phyloP scores from a whole-genome alignment of 2,113 vertebrate genomes.

The Gopherus flavomarginatus region DNA sequence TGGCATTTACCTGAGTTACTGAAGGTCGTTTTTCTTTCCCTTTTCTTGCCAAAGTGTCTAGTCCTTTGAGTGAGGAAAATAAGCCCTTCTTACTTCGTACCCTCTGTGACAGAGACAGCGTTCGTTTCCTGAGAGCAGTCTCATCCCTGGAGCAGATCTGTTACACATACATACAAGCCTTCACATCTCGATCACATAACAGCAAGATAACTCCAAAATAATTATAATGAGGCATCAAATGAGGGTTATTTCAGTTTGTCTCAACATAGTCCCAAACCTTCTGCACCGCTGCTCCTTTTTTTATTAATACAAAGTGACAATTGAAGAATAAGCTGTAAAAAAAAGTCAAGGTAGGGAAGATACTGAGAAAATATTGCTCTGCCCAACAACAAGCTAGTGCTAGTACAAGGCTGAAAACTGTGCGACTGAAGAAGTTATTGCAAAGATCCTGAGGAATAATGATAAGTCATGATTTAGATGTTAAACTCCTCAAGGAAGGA shows the following conservation, averaged over 20 bases:
- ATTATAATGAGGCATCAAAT: neutral
- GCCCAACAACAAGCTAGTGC: neutral
- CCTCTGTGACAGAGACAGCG: constrained; percentile 86
- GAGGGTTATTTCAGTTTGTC: neutral
- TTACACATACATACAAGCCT: constrained; percentile 36
- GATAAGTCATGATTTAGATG: neutral
- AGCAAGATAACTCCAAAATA: constrained; percentile 3
- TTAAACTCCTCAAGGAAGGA: neutral
- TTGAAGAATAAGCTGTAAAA: neutral
- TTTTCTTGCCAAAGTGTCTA: constrained; percentile 92
- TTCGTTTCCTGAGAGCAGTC: constrained; percentile 89
- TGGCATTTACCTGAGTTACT: constrained; percentile 85
- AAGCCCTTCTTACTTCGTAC: constrained; percentile 86
- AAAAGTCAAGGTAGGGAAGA: neutral
- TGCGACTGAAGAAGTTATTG: neutral
- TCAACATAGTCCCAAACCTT: neutral
- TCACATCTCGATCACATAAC: neutral
- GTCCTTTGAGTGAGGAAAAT: constrained; percentile 95
- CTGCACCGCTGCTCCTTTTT: neutral
- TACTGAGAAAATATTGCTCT: constrained; percentile 7
- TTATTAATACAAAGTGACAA: neutral
- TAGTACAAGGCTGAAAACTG: neutral
- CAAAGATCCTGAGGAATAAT: constrained; percentile 17
- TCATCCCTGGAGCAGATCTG: constrained; percentile 97
- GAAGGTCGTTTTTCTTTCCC: constrained; percentile 91